Conservation (phyloP, 2,888 invertebrate species). For the Diarsia rubi region DNA sequence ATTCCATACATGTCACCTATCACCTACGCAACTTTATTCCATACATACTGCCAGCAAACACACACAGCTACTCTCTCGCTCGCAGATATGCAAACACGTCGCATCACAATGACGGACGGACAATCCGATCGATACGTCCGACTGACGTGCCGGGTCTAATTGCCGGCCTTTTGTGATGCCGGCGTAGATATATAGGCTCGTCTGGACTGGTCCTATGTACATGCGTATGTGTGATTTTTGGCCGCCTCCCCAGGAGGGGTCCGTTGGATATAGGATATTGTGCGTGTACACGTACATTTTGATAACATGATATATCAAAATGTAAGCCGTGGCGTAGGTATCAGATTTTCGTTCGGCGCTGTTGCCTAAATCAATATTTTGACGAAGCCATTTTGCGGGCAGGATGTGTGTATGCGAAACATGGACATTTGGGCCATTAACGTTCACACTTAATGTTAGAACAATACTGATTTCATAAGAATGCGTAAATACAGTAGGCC, state of each 20-base stretch:
- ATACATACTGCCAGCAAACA: constrained; percentile 23
- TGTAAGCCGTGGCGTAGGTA: constrained; percentile 14
- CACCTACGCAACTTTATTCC: constrained; percentile 28
- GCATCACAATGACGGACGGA: constrained; percentile 69
- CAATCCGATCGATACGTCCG: constrained; percentile 77
- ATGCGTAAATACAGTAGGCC: background rate
- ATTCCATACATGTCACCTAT: constrained; percentile 11
- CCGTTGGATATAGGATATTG: constrained; percentile 29
- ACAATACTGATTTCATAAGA: background rate
- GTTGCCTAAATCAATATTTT: constrained; percentile 39
- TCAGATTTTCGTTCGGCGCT: constrained; percentile 11
- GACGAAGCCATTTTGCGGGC: constrained; percentile 23
- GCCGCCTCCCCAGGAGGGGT: constrained; percentile 49
- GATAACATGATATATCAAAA: constrained; percentile 30
- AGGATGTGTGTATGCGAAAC: constrained; percentile 6
- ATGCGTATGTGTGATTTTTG: constrained; percentile 54
- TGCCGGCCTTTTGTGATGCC: constrained; percentile 62
- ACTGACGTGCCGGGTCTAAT: constrained; percentile 69
- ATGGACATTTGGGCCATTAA: background rate
- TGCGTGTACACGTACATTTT: constrained; percentile 42
- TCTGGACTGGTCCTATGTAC: constrained; percentile 45
- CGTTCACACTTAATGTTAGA: background rate
- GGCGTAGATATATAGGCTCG: constrained; percentile 56
- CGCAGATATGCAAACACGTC: constrained; percentile 68
- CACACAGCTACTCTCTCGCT: constrained; percentile 53